phyloP scores from a whole-genome alignment of 2,113 vertebrate species.

The Larimichthys polyactis region DNA sequence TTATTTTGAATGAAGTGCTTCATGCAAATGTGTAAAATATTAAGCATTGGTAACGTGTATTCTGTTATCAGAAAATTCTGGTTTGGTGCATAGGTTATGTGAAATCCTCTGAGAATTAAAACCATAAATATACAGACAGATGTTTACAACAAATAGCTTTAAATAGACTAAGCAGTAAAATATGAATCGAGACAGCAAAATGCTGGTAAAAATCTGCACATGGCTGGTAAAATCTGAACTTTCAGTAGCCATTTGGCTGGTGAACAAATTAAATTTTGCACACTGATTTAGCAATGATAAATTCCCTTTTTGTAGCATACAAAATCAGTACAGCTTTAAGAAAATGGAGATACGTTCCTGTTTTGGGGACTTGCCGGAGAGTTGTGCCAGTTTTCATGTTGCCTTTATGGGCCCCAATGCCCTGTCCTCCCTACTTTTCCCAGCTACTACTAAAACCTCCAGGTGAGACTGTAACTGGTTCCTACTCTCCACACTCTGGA shows the following conservation, averaged over 20 bases:
- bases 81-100: too few relatives aligned
- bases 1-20: not conserved
- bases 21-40: not conserved
- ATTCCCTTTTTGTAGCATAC: not conserved
- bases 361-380: conserved; percentile 34
- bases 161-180: not conserved
- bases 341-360: not conserved
- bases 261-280: too few relatives aligned
- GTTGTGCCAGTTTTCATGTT: conserved; percentile 62
- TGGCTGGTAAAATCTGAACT: too few relatives aligned
- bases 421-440: conserved; percentile 5
- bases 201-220: too few relatives aligned
- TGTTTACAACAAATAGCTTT: not conserved
- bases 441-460: conserved; percentile 9
- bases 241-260: too few relatives aligned
- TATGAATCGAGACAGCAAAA: too few relatives aligned
- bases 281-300: not conserved
- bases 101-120: not conserved
- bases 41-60: not conserved
- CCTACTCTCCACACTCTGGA: not conserved
- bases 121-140: not conserved
- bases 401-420: conserved; percentile 61
- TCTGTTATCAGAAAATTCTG: not conserved
- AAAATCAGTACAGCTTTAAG: not conserved
- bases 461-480: conserved; percentile 53